Evolutionary conservation across 2,113 vertebrate genomes (phyloP).

Genomic region (Brachypteracias leptosomus): DNA sequence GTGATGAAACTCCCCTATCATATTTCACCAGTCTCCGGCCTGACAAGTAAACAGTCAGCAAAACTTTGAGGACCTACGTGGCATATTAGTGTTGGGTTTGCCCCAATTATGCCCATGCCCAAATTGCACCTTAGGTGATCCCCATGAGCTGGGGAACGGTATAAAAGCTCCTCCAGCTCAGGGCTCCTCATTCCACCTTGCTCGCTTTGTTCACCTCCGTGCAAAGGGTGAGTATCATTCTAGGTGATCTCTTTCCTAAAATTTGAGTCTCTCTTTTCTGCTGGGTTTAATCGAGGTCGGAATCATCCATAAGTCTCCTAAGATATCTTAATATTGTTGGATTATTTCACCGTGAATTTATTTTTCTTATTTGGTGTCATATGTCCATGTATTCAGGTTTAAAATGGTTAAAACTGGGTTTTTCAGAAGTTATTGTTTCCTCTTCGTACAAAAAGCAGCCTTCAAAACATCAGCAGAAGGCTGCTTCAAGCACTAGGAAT

Average conservation of each 20-base stretch:
- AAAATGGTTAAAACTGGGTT: neutral
- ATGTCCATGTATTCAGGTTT: neutral
- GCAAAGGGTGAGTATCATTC: neutral
- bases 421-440: neutral
- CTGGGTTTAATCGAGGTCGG: neutral
- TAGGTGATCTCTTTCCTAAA: neutral
- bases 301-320: neutral
- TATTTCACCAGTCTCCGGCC: neutral
- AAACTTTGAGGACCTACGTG: neutral
- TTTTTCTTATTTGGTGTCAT: neutral
- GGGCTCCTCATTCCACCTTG: neutral
- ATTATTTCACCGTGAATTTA: neutral
- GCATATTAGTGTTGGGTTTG: neutral
- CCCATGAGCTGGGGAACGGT: neutral
- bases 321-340: neutral
- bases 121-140: constrained; percentile 23
- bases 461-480: neutral
- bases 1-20: neutral
- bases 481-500: neutral
- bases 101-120: neutral
- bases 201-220: neutral
- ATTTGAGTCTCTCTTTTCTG: neutral
- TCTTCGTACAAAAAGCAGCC: neutral
- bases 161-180: constrained; percentile 25
- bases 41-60: constrained; percentile 7